phyloP scores from a whole-genome alignment of 2,888 invertebrate genomes.

The Cybosia mesomella region DNA sequence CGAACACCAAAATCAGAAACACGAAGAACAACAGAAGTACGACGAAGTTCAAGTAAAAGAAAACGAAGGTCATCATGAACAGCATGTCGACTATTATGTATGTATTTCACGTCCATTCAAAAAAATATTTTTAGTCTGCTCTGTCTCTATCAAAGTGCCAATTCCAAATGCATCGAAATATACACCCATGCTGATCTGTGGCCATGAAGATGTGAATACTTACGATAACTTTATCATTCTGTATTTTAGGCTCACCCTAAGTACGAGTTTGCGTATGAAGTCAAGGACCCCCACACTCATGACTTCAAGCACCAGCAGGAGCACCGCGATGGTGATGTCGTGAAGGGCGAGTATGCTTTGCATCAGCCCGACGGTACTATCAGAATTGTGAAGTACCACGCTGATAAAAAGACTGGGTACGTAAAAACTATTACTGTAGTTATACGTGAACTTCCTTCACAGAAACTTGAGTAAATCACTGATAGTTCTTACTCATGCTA shows the following conservation, averaged over 20 bases:
- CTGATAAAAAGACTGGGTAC: conserved; percentile 64
- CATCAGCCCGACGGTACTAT: conserved; percentile 83
- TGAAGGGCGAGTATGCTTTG: conserved; percentile 85
- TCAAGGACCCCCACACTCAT: conserved; percentile 78
- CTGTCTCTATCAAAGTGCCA: too few species aligned
- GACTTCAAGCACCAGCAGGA: conserved; percentile 79
- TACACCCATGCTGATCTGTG: neutral
- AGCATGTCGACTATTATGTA: conserved; percentile 54
- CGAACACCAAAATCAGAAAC: conserved; percentile 17
- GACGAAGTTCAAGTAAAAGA: conserved; percentile 17
- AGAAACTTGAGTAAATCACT: too few species aligned
- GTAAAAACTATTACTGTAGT: neutral
- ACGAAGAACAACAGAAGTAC: conserved; percentile 8
- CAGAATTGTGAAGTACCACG: conserved; percentile 80
- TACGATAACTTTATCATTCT: neutral
- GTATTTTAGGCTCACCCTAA: conserved; percentile 55
- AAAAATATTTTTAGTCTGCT: too few species aligned
- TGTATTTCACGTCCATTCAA: conserved; percentile 11
- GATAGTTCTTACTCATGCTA: too few species aligned
- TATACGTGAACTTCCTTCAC: neutral
- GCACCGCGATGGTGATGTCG: conserved; percentile 82
- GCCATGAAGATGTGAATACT: neutral
- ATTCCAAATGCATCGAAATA: too few species aligned
- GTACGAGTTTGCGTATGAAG: conserved; percentile 74
- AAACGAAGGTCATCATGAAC: conserved; percentile 34